phyloP scores from a whole-genome alignment of 2,797 vertebrate genomes.

The Acanthurus lineatus region DNA sequence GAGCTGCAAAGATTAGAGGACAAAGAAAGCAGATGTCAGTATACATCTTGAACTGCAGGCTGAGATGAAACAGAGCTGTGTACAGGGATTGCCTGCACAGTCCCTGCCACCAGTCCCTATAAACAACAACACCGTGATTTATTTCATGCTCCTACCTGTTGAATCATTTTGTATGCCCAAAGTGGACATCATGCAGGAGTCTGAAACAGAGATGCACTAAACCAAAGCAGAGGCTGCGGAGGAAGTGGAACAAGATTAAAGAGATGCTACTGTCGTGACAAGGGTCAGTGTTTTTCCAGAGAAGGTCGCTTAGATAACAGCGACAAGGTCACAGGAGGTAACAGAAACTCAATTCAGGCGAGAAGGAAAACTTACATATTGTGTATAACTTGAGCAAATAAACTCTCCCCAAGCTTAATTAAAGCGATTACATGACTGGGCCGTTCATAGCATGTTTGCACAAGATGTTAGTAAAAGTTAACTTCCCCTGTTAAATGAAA shows the following conservation, averaged over 20 bases:
- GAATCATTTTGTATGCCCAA: constrained; percentile 39
- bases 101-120: constrained; percentile 16
- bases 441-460: constrained; percentile 77
- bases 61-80: constrained; percentile 51
- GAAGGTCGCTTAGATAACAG: constrained; percentile 33
- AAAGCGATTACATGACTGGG: constrained; percentile 74
- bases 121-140: constrained; percentile 46
- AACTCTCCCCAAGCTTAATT: constrained; percentile 70
- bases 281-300: constrained; percentile 18
- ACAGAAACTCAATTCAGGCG: constrained; percentile 62
- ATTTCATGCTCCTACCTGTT: constrained; percentile 52
- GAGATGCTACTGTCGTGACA: constrained; percentile 31
- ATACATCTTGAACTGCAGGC: constrained; percentile 24
- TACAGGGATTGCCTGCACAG: constrained; percentile 23
- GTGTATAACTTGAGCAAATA: constrained; percentile 68
- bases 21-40: constrained; percentile 46
- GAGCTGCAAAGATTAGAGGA: constrained; percentile 20
- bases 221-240: constrained; percentile 18
- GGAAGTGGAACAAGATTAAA: constrained; percentile 40
- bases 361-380: constrained; percentile 63
- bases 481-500: constrained; percentile 84
- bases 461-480: constrained; percentile 78
- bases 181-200: constrained; percentile 28
- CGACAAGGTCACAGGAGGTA: constrained; percentile 62
- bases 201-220: constrained; percentile 10